These are phyloP conservation scores for Aegithalos caudatus DNA, from an alignment of 2,113 vertebrate genomes.

Conservation along the genomic window DNA sequence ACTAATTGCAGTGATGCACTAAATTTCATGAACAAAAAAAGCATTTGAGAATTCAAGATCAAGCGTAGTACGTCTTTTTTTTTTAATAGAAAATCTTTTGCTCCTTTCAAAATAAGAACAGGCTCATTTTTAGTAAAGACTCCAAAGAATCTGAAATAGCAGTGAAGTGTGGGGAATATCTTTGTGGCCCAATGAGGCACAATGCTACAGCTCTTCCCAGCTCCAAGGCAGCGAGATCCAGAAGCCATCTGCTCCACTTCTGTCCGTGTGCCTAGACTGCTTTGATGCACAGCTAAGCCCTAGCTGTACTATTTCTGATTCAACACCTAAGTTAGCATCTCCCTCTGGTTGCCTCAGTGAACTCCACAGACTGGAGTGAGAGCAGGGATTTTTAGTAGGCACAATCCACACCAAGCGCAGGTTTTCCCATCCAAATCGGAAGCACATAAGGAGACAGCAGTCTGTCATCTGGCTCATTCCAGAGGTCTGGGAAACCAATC, in stretches of 20 bases:
- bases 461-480: background rate
- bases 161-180: background rate
- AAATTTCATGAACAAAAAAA: conserved; percentile 38
- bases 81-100: background rate
- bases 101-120: background rate
- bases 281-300: background rate
- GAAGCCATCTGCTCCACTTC: background rate
- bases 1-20: background rate
- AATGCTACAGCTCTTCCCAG: background rate
- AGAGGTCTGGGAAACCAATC: background rate
- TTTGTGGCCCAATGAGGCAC: background rate
- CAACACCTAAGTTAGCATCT: background rate
- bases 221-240: background rate
- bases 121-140: background rate
- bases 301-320: background rate
- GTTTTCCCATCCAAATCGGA: background rate
- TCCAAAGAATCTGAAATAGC: background rate
- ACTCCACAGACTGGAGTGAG: background rate
- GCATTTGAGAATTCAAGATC: conserved; percentile 11
- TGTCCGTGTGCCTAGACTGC: background rate
- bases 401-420: background rate
- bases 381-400: background rate
- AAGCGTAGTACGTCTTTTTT: background rate
- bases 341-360: background rate
- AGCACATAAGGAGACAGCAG: background rate